Conservation (phyloP, 2,888 invertebrate genomes). For the Hemicrepidius hirtus region DNA sequence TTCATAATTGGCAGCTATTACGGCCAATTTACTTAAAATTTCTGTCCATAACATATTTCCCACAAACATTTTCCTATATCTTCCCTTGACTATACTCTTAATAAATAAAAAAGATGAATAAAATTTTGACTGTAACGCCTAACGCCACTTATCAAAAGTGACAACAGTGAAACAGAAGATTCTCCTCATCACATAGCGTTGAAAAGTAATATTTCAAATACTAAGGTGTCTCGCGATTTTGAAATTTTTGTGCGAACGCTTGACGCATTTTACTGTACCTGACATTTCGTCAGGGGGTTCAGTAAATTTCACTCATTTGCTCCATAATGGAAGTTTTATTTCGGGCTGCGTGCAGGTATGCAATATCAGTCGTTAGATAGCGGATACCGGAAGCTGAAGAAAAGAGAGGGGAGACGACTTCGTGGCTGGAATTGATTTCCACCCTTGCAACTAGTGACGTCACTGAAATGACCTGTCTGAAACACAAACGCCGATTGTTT, state of each 20-base stretch:
- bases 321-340: slow-evolving; percentile 44
- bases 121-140: neutral
- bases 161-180: slow-evolving; percentile 39
- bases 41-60: too few species aligned
- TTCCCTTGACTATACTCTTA: too few species aligned
- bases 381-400: slow-evolving; percentile 35
- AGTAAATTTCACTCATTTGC: slow-evolving; percentile 38
- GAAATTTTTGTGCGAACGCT: slow-evolving; percentile 32
- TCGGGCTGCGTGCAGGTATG: slow-evolving; percentile 41
- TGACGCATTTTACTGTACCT: slow-evolving; percentile 32
- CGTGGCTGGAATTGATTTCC: slow-evolving; percentile 47
- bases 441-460: slow-evolving; percentile 45
- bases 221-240: slow-evolving; percentile 11
- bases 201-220: slow-evolving; percentile 43
- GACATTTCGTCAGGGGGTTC: slow-evolving; percentile 26
- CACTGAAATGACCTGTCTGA: slow-evolving; percentile 45
- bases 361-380: slow-evolving; percentile 36
- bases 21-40: too few species aligned
- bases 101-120: too few species aligned
- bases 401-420: slow-evolving; percentile 32
- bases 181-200: slow-evolving; percentile 36
- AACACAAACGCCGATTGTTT: slow-evolving; percentile 47
- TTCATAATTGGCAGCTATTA: too few species aligned
- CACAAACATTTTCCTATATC: too few species aligned
- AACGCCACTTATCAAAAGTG: slow-evolving; percentile 27